These are phyloP conservation scores for Aplocera efformata DNA, from an alignment of 2,888 invertebrate genomes.

Conservation along the genomic window DNA sequence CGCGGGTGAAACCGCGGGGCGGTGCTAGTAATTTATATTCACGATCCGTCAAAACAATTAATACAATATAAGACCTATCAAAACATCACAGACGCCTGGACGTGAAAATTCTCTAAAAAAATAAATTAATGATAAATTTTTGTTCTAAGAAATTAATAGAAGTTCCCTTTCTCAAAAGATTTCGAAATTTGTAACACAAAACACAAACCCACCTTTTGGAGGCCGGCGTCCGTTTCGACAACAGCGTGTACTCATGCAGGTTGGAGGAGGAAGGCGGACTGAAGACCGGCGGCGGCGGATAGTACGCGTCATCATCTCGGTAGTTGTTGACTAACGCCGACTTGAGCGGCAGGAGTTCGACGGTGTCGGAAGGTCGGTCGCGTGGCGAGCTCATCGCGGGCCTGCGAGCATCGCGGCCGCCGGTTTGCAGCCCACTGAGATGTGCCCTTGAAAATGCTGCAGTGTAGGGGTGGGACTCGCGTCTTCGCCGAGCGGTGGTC, in stretches of 20 bases:
- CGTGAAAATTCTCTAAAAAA: no score
- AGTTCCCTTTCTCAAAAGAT: no score
- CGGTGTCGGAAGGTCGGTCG: conserved; percentile 60
- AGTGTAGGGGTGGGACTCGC: conserved; percentile 43
- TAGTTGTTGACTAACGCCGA: conserved; percentile 68
- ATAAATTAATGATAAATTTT: no score
- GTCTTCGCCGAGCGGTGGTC: no score
- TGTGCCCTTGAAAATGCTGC: conserved; percentile 64
- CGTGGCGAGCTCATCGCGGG: conserved; percentile 65
- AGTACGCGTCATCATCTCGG: conserved; percentile 68
- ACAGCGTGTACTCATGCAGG: conserved; percentile 64
- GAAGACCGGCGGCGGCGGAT: conserved; percentile 54
- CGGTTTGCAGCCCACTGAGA: conserved; percentile 57
- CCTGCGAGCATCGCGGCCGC: conserved; percentile 49
- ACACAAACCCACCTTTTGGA: conserved; percentile 62
- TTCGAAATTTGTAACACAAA: conserved; percentile 1
- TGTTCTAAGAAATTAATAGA: no score
- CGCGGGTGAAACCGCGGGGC: no score
- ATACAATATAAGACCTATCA: no score
- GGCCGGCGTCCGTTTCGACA: conserved; percentile 75
- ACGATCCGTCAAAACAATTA: no score
- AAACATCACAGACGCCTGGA: no score
- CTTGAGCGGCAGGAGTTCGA: conserved; percentile 70
- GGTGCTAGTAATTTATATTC: no score
- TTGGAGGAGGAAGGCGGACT: conserved; percentile 63